These are phyloP conservation scores for Podarcis siculus DNA, from an alignment of 2,797 vertebrate species.

Conservation along the genomic window DNA sequence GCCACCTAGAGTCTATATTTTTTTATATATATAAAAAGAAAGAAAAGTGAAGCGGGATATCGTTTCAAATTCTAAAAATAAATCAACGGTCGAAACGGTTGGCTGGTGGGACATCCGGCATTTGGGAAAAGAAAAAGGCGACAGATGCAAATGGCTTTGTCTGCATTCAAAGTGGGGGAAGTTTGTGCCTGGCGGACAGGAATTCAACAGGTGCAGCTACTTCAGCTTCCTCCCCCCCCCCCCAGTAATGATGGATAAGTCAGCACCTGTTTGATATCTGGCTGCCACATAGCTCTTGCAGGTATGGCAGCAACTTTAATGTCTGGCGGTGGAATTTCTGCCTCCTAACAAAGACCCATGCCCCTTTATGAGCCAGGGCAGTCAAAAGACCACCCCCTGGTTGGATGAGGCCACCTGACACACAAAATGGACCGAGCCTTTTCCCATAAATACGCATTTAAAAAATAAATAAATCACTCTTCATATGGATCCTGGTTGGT, in stretches of 20 bases:
- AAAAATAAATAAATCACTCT: too few species aligned
- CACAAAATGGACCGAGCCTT: not conserved
- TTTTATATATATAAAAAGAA: too few species aligned
- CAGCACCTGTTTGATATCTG: not conserved
- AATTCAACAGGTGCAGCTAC: not conserved
- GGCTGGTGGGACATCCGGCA: not conserved
- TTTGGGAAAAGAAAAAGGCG: not conserved
- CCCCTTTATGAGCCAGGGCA: not conserved
- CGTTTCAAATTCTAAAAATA: not conserved
- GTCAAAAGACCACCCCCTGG: not conserved
- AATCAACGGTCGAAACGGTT: not conserved
- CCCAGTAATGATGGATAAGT: not conserved
- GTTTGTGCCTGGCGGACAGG: not conserved
- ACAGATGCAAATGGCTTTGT: not conserved
- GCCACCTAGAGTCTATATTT: not conserved
- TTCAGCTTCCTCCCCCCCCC: not conserved
- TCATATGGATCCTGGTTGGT: too few species aligned
- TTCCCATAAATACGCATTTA: too few species aligned
- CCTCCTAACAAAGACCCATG: not conserved
- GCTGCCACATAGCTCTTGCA: not conserved
- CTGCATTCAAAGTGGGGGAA: not conserved
- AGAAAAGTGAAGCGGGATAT: not conserved
- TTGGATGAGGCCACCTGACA: not conserved
- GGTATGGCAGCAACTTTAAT: not conserved
- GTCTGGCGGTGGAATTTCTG: not conserved